Evolutionary conservation across 2,888 invertebrate genomes (phyloP).

Genomic region (Eucriotettix oculatus): DNA sequence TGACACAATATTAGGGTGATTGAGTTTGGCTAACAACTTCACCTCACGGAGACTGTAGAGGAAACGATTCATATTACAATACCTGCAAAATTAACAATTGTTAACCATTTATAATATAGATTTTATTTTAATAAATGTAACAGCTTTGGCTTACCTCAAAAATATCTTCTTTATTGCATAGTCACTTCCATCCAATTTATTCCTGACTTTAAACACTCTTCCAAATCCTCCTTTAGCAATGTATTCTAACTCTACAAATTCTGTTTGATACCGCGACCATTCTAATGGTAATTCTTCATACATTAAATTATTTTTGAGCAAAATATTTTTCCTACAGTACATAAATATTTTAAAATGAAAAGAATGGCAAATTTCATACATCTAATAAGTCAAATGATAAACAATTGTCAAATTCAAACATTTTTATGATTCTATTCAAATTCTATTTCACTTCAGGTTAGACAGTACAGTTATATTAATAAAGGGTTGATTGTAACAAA

Average conservation of each 20-base stretch:
- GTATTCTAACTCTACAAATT: conserved; percentile 51
- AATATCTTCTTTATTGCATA: conserved; percentile 64
- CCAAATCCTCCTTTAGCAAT: conserved; percentile 65
- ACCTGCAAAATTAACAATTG: conserved; percentile 29
- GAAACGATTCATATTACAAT: conserved; percentile 43
- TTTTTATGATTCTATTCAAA: too few relatives aligned
- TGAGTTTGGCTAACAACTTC: conserved; percentile 59
- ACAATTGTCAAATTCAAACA: too few relatives aligned
- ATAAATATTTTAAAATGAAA: neutral
- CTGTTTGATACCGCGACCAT: conserved; percentile 44
- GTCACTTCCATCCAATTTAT: conserved; percentile 55
- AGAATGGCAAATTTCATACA: neutral
- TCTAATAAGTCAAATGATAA: too few relatives aligned
- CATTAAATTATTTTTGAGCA: neutral
- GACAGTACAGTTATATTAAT: too few relatives aligned
- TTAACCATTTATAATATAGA: neutral
- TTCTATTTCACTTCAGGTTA: too few relatives aligned
- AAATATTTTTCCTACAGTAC: too few relatives aligned
- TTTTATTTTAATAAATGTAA: neutral
- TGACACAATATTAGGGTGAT: conserved; percentile 64
- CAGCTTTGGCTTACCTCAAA: conserved; percentile 18
- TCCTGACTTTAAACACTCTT: conserved; percentile 53
- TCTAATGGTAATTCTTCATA: neutral
- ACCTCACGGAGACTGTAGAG: conserved; percentile 57
- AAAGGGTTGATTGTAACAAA: too few relatives aligned